These are phyloP conservation scores for Girardinus metallicus DNA, from an alignment of 2,797 vertebrate genomes.

Conservation along the genomic window DNA sequence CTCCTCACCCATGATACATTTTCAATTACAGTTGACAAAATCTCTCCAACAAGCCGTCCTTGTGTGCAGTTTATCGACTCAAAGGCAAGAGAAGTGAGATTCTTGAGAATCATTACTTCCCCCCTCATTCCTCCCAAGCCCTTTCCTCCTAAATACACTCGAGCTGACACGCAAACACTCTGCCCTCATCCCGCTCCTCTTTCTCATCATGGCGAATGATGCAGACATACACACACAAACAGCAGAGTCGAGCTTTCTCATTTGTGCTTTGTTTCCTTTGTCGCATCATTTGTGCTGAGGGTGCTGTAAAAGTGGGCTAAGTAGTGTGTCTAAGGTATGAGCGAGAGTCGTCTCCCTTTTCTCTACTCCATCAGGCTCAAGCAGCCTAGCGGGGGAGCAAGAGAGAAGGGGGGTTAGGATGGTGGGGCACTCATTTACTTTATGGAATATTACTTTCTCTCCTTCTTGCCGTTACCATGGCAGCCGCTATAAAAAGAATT, in stretches of 20 bases:
- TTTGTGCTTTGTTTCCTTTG: slow-evolving; percentile 61
- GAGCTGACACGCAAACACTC: slow-evolving; percentile 21
- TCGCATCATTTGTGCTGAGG: slow-evolving; percentile 64
- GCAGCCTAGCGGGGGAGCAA: slow-evolving; percentile 65
- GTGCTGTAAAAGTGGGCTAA: slow-evolving; percentile 71
- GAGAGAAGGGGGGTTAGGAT: slow-evolving; percentile 47
- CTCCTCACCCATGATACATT: slow-evolving; percentile 49
- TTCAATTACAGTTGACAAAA: slow-evolving; percentile 68
- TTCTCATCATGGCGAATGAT: slow-evolving; percentile 37
- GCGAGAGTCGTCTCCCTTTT: slow-evolving; percentile 60
- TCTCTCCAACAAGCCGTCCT: slow-evolving; percentile 63
- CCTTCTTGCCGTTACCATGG: slow-evolving; percentile 78
- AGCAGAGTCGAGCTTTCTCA: slow-evolving; percentile 43
- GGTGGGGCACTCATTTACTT: slow-evolving; percentile 79
- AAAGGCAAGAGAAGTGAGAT: slow-evolving; percentile 56
- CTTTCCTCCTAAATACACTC: slow-evolving; percentile 33
- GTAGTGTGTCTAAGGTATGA: slow-evolving; percentile 63
- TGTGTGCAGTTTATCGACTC: slow-evolving; percentile 63
- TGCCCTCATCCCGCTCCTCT: slow-evolving; percentile 41
- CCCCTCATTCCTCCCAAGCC: slow-evolving; percentile 8
- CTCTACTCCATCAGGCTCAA: slow-evolving; percentile 74
- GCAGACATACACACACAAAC: slow-evolving; percentile 31
- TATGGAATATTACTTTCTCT: slow-evolving; percentile 82
- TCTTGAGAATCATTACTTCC: slow-evolving; percentile 62
- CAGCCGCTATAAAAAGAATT: slow-evolving; percentile 83